Evolutionary conservation across 2,113 vertebrate genomes (phyloP).

Genomic region (Pterocles orientalis): DNA sequence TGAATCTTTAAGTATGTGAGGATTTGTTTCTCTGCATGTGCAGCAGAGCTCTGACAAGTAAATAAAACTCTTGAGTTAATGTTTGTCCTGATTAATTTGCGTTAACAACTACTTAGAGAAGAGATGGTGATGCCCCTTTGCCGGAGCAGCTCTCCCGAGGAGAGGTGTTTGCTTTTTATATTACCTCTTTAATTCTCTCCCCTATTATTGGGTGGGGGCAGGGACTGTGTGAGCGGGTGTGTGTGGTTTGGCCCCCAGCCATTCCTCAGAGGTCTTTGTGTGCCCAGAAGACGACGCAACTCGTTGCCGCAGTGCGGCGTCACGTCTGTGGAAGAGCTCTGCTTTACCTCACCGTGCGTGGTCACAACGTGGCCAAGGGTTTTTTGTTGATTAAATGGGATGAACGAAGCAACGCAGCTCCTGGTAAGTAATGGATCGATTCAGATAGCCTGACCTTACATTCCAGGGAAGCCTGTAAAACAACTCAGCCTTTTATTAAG

Average conservation of each 20-base stretch:
- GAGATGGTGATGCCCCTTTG: background rate
- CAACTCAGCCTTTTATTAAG: background rate
- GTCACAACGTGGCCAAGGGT: background rate
- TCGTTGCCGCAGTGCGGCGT: background rate
- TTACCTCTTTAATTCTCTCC: too few relatives aligned
- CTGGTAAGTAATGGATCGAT: background rate
- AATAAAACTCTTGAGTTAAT: background rate
- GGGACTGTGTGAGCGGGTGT: too few relatives aligned
- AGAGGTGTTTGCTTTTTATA: background rate
- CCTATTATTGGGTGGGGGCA: too few relatives aligned
- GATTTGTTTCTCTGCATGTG: background rate
- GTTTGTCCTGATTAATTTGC: background rate
- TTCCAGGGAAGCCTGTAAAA: background rate
- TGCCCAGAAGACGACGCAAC: background rate
- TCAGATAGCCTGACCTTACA: background rate
- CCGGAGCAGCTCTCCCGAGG: background rate
- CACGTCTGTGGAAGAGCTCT: rapidly evolving
- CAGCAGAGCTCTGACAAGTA: background rate
- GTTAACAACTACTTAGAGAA: background rate
- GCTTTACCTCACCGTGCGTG: background rate
- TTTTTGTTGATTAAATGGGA: background rate
- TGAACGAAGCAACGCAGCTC: background rate
- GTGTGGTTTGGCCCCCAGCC: too few relatives aligned
- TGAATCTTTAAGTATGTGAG: background rate
- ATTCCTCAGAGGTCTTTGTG: background rate